Evolutionary conservation across 2,113 vertebrate genomes (phyloP).

Genomic region (Nycticebus coucang): DNA sequence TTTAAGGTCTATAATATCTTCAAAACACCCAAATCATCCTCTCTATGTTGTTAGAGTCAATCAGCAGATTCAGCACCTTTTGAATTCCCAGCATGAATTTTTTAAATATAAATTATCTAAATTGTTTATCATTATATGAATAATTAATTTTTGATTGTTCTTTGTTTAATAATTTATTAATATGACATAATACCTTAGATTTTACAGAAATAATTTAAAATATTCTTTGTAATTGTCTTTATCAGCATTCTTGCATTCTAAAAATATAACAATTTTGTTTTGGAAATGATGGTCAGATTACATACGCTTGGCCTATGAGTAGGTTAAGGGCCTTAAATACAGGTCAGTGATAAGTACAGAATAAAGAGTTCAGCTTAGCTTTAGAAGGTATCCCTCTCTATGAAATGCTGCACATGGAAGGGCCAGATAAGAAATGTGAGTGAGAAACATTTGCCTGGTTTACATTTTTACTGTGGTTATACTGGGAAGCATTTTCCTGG

Average conservation of each 20-base stretch:
- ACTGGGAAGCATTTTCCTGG: slow-evolving; percentile 43
- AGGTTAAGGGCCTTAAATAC: neutral
- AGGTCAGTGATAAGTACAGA: neutral
- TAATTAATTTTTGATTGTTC: neutral
- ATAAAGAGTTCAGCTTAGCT: neutral
- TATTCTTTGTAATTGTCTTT: neutral
- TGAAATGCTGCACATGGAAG: neutral
- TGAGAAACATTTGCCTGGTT: slow-evolving; percentile 54
- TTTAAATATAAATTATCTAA: slow-evolving; percentile 6
- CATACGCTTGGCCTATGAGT: neutral
- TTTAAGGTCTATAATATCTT: neutral
- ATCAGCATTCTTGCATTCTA: neutral
- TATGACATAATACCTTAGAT: neutral
- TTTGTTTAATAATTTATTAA: neutral
- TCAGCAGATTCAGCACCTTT: neutral
- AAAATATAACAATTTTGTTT: neutral
- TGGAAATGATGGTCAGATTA: neutral
- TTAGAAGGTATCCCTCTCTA: neutral
- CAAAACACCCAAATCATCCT: neutral
- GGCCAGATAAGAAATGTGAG: neutral
- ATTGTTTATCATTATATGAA: neutral
- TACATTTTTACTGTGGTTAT: slow-evolving; percentile 31
- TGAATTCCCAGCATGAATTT: slow-evolving; percentile 12
- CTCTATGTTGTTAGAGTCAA: neutral
- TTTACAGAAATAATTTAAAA: neutral